Evolutionary conservation across 2,797 vertebrate genomes (phyloP).

Genomic region (Poecilia picta): DNA sequence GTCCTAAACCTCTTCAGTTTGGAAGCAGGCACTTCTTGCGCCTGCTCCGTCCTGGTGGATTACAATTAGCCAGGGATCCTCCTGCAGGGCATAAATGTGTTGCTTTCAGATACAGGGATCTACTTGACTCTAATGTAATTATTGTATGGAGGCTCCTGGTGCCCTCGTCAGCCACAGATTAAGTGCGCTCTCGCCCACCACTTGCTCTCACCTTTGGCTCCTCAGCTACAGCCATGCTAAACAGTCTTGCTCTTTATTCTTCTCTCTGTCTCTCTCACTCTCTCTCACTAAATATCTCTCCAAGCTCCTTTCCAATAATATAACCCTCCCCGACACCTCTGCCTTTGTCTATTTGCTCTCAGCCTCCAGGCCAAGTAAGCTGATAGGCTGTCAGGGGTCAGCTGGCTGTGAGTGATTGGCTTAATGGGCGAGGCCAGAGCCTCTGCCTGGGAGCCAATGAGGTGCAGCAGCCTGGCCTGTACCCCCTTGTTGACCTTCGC

Average conservation of each 20-base stretch:
- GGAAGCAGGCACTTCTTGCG: slow-evolving; percentile 80
- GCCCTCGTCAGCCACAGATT: slow-evolving; percentile 85
- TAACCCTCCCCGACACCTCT: slow-evolving; percentile 69
- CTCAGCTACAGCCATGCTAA: slow-evolving; percentile 77
- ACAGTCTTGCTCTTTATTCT: slow-evolving; percentile 60
- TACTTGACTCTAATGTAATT: slow-evolving; percentile 87
- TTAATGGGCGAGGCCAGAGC: slow-evolving; percentile 76
- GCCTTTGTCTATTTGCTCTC: slow-evolving; percentile 76
- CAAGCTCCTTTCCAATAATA: slow-evolving; percentile 67
- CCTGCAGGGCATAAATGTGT: slow-evolving; percentile 88
- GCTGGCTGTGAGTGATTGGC: slow-evolving; percentile 80
- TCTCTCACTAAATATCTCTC: slow-evolving; percentile 52
- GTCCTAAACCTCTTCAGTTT: slow-evolving; percentile 74
- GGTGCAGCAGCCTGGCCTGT: slow-evolving; percentile 61
- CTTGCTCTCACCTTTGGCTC: slow-evolving; percentile 86
- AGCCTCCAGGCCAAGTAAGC: slow-evolving; percentile 74
- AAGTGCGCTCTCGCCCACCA: slow-evolving; percentile 82
- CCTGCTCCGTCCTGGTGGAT: slow-evolving; percentile 82
- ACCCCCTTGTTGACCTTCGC: slow-evolving; percentile 76
- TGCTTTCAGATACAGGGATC: slow-evolving; percentile 87
- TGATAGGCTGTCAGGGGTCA: slow-evolving; percentile 81
- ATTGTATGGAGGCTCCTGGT: slow-evolving; percentile 78
- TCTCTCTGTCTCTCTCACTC: slow-evolving; percentile 29
- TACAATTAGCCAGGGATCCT: slow-evolving; percentile 86
- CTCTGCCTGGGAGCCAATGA: slow-evolving; percentile 75